These are phyloP conservation scores for Trinorchestia longiramus DNA, from an alignment of 1,140 invertebrate genomes.

Conservation along the genomic window DNA sequence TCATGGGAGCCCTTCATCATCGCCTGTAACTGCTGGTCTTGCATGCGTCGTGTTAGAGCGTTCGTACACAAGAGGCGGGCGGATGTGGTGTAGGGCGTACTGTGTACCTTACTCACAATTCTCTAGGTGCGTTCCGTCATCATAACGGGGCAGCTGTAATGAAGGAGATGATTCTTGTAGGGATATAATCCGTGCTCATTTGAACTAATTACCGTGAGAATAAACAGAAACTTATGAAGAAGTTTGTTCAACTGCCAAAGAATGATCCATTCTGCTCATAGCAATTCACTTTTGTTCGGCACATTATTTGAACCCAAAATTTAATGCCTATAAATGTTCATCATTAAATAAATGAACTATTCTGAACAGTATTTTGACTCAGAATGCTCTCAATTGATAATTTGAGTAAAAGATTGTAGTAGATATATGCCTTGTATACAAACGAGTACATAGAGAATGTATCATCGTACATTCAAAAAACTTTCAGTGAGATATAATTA, in stretches of 20 bases:
- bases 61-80: background rate
- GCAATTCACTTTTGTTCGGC: background rate
- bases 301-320: background rate
- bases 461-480: too few relatives aligned
- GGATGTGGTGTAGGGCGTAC: too few relatives aligned
- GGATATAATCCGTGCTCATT: background rate
- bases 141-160: background rate
- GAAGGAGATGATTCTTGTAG: background rate
- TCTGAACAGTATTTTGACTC: background rate
- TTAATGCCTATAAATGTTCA: background rate
- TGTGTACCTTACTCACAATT: background rate
- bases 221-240: background rate
- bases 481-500: too few relatives aligned
- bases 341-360: background rate
- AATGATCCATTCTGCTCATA: background rate
- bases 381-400: background rate
- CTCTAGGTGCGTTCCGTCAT: background rate
- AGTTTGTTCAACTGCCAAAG: background rate
- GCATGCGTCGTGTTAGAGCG: background rate
- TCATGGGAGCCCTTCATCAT: conserved; percentile 44
- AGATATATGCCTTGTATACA: background rate
- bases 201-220: background rate
- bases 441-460: too few relatives aligned
- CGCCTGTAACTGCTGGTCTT: background rate
- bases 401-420: background rate